phyloP scores from a whole-genome alignment of 2,797 vertebrate species.

The Rhadinocentrus ornatus region DNA sequence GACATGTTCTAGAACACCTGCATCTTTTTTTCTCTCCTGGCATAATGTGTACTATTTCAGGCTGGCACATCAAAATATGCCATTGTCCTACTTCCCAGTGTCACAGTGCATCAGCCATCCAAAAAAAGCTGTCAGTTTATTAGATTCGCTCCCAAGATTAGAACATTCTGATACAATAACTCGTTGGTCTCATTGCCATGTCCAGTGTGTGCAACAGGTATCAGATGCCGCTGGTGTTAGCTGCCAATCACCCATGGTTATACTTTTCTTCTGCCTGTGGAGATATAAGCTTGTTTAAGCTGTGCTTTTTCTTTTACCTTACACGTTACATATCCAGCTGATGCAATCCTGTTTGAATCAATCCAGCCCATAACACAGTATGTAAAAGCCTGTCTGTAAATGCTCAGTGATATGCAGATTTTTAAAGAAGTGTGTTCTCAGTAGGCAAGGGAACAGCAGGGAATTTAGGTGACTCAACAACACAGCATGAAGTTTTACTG shows the following conservation, averaged over 20 bases:
- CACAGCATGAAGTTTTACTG: background rate
- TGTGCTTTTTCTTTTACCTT: background rate
- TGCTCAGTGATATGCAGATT: background rate
- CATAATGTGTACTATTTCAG: background rate
- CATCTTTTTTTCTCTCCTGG: background rate
- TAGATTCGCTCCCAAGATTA: background rate
- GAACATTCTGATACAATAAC: background rate
- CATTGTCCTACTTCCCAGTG: background rate
- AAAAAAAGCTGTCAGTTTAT: background rate
- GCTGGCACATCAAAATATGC: background rate
- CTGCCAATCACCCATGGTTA: background rate
- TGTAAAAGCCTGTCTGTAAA: background rate
- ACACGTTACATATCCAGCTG: background rate
- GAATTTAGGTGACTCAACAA: background rate
- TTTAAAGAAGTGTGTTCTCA: background rate
- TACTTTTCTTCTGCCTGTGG: background rate
- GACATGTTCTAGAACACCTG: background rate
- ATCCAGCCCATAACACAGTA: background rate
- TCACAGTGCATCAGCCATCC: background rate
- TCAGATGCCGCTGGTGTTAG: background rate
- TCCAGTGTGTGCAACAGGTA: background rate
- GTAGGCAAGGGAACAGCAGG: background rate
- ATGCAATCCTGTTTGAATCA: background rate
- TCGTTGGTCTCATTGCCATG: background rate
- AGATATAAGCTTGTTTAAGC: background rate